A percentile compares a stretch with the other conserved stretches of the same genome.
These are phyloP conservation scores for Montipora cactus DNA, from an alignment of 64 coral and sea anemone species.

Conservation along the genomic window DNA sequence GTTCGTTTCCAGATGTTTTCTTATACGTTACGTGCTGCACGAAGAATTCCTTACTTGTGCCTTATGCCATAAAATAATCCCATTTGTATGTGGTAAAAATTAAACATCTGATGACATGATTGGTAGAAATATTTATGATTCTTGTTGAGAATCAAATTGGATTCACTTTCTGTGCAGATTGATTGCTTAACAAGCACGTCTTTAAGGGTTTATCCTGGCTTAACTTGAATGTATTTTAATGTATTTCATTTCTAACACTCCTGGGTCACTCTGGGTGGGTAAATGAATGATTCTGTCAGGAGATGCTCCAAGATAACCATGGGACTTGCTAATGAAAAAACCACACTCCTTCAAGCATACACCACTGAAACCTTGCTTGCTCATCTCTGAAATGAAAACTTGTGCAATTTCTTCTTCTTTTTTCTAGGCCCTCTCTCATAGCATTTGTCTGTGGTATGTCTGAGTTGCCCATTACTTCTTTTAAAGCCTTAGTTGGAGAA, in stretches of 20 bases:
- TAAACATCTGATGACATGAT: conserved; percentile 15
- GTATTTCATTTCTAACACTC: conserved; percentile 32
- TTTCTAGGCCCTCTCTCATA: conserved; percentile 46
- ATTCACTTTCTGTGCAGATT: no score
- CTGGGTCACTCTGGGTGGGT: not conserved
- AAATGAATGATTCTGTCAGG: conserved; percentile 33
- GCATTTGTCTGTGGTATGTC: conserved; percentile 28
- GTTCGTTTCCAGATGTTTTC: conserved; percentile 5
- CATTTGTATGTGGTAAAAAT: conserved; percentile 23
- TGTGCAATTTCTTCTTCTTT: not conserved
- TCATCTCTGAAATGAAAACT: conserved; percentile 10
- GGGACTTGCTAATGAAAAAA: conserved; percentile 20
- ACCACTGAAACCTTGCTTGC: conserved; percentile 5
- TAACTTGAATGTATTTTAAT: conserved; percentile 3
- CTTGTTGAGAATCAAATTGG: no score
- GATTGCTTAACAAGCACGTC: no score
- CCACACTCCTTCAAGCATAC: conserved; percentile 41
- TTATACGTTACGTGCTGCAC: not conserved
- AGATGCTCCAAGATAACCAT: no score
- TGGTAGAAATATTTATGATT: no score
- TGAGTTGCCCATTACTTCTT: no score
- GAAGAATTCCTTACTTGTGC: conserved; percentile 25
- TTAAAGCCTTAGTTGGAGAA: no score
- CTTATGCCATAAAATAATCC: conserved; percentile 26
- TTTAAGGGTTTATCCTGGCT: not conserved